Base-by-base conservation (phyloP, 2,888 invertebrate species). In the Anthophora plumipes region DNA sequence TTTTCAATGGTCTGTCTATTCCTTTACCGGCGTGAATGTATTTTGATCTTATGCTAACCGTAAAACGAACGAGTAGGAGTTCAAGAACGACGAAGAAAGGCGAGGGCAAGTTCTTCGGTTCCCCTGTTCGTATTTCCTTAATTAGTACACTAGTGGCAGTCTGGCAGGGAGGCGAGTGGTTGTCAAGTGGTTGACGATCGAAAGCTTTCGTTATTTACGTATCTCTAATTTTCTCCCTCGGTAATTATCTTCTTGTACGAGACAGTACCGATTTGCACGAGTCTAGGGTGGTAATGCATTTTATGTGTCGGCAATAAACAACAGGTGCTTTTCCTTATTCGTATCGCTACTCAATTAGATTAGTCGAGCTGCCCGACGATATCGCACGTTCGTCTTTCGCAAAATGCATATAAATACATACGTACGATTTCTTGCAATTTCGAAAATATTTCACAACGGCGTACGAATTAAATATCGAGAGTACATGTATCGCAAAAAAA, bases 311-410 rank as follows among this genome's bases (percentile, higher is more conserved):
- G 46, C 2, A 22, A 14, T 8, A 22, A 59, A 64, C 14, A 59
- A 64, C 14, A 41, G 12, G 12, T 37, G 9, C 55, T 67, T 22
- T 57, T 50, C 50, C 25, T 59, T 12, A n/a, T 11, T 59, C 52
- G 59, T 41, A 52, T 17, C 48, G 17, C 17, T 37, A 63, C 59
- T 72, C 57, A 59, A 71, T 68, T 74, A 77, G 77, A 71, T 68
- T 74, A 77, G 77, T 87, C 88, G 88, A 90, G 89, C 89, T 82
- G 85, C 87, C 88, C 89, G 83, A 87, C 85, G 85, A 89, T 85
- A 73, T 82, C 76, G 78, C 77, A 84, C 77, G 85, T 83, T 83
- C 78, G 78, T 76, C 85, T 84, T 84, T 83, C 84, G 72, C 79
- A 77, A 80, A 72, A 50, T 68, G 4, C 46, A n/a, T n/a, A n/a